Conservation (phyloP, 2,797 vertebrate genomes). For the Erethizon dorsatum region DNA sequence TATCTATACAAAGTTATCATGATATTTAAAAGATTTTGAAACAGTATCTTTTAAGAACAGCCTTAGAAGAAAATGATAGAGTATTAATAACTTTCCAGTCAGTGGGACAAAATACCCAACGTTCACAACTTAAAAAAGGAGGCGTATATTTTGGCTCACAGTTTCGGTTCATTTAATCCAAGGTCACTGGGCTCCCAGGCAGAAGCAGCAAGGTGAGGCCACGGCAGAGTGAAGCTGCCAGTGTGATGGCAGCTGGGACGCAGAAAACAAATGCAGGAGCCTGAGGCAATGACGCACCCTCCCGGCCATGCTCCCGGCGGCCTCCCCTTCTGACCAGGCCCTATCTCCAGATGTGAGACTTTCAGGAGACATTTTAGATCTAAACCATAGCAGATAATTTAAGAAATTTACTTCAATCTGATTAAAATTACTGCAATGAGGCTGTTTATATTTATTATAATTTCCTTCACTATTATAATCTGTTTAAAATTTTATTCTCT, state of each 20-base stretch:
- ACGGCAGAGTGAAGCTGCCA: not conserved
- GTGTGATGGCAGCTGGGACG: not conserved
- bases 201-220: not conserved
- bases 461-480: not conserved
- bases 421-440: not conserved
- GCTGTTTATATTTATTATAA: not conserved
- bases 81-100: not conserved
- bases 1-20: not conserved
- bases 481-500: not conserved
- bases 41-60: not conserved
- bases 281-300: not conserved
- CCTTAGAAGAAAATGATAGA: not conserved
- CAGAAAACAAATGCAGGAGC: not conserved
- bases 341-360: not conserved
- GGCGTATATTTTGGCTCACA: not conserved
- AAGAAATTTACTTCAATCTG: not conserved
- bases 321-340: not conserved
- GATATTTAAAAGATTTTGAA: not conserved
- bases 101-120: not conserved
- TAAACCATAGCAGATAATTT: not conserved
- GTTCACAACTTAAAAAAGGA: not conserved
- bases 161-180: not conserved
- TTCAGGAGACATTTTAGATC: not conserved
- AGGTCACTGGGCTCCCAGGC: not conserved
- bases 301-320: not conserved